Conservation (phyloP, 1,140 invertebrate genomes). For the Lethrus apterus region DNA sequence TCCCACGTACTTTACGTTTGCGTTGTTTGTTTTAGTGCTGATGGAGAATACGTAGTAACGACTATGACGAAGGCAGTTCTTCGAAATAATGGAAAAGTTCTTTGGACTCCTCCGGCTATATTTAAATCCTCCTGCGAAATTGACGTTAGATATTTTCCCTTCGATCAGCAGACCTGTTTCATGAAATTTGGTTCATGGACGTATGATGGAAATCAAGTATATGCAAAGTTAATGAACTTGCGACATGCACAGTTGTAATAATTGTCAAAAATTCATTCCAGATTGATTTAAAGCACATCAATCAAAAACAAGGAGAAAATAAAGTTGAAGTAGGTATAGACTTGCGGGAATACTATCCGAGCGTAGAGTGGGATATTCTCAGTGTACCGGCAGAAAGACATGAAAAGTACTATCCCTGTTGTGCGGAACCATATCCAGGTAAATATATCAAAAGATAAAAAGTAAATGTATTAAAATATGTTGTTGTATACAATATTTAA, state of each 20-base stretch:
- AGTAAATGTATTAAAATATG: no score
- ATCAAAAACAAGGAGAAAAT: slow-evolving; percentile 70
- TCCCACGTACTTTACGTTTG: no score
- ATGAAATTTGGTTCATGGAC: slow-evolving; percentile 98
- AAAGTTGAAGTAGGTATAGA: slow-evolving; percentile 85
- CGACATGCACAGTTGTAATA: no score
- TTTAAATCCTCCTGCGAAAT: slow-evolving; percentile 98
- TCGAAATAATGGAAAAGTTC: slow-evolving; percentile 78
- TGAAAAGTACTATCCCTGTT: slow-evolving; percentile 84
- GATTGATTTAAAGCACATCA: slow-evolving; percentile 89
- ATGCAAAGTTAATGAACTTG: no score
- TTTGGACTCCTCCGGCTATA: slow-evolving; percentile 92
- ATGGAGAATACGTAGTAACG: slow-evolving; percentile 96
- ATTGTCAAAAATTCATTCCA: slow-evolving; percentile 42
- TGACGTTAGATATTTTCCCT: slow-evolving; percentile 93
- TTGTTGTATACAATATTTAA: no score
- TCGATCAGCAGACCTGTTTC: slow-evolving; percentile 93
- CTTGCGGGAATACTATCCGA: slow-evolving; percentile 89
- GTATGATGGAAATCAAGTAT: slow-evolving; percentile 90
- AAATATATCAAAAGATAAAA: no score
- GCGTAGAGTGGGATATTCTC: slow-evolving; percentile 97
- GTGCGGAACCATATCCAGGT: slow-evolving; percentile 80
- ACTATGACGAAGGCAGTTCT: slow-evolving; percentile 96
- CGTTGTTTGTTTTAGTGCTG: slow-evolving; percentile 69
- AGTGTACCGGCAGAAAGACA: slow-evolving; percentile 85